These are phyloP conservation scores for Aphidoletes aphidimyza DNA, from an alignment of 2,888 invertebrate genomes.

Conservation along the genomic window DNA sequence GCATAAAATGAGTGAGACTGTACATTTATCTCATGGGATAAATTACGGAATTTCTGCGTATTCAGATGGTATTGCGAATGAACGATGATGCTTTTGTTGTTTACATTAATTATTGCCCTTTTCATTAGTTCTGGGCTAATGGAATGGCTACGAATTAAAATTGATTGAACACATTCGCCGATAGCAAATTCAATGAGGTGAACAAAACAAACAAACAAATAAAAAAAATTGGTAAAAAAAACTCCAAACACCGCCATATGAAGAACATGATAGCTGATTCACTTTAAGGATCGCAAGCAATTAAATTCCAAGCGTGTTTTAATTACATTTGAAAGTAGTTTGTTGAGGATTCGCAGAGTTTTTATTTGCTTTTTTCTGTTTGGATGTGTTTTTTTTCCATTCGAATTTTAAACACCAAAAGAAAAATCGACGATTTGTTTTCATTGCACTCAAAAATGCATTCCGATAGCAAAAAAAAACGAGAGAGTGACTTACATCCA, in stretches of 20 bases:
- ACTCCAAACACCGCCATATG: not conserved
- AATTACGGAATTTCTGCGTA: too few species aligned
- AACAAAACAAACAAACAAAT: too few species aligned
- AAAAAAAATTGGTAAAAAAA: too few species aligned
- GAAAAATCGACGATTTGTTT: not conserved
- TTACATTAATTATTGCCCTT: not conserved
- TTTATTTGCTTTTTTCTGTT: not conserved
- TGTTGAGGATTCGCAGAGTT: not conserved
- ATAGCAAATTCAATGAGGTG: too few species aligned
- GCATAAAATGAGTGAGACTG: too few species aligned
- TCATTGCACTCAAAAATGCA: not conserved
- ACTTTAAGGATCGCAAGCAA: not conserved
- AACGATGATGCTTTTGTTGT: too few species aligned
- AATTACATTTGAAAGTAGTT: slow-evolving; percentile 14
- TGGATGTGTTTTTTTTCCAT: not conserved
- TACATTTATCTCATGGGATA: too few species aligned
- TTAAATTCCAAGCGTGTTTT: slow-evolving; percentile 33
- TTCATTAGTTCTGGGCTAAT: not conserved
- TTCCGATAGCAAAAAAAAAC: not conserved
- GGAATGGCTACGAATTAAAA: not conserved
- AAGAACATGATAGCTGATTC: not conserved
- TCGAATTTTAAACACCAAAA: not conserved
- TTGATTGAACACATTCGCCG: slow-evolving; percentile 35
- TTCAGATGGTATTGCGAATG: too few species aligned
- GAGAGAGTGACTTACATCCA: not conserved